Base-by-base conservation (phyloP, 23 tunicate species). In the Pegea sp. region DNA sequence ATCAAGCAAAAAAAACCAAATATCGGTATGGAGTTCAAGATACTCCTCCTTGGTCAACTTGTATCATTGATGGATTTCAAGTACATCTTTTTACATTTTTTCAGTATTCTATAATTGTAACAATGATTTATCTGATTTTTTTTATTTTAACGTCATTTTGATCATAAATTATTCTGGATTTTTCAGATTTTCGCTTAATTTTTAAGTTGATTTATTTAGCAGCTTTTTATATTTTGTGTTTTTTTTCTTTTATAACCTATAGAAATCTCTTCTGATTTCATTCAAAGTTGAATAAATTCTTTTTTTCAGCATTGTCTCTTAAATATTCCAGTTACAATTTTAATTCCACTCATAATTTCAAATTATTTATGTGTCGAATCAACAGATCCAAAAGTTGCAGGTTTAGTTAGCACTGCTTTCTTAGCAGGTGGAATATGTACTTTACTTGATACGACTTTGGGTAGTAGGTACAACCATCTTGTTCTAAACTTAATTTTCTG, bases 11-110 rank as follows among this genome's bases (percentile, higher is more conserved):
- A n/a, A n/a, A n/a, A n/a, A n/a, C n/a, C n/a, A n/a, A n/a, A n/a
- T n/a, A n/a, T n/a, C n/a, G n/a, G n/a, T 78, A 78, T 57, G 78
- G 92, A 2, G 59, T 70, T 11, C 73, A 78, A 53, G 92, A 78
- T n/a, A 54, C 49, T 5, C 76, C 76, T 7, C 52, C 76, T 2
- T 69, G 76, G 76, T 69, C 61, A 28, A 23, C 53, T 49, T 50
- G 76, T 42, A 34, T 69, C 18, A 23, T 59, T 24, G 52, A 70
- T 3, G 92, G 92, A 38, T 69, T 69, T 31, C 92, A 75, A 64
- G 86, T 75, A 50, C 11, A 25, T 42, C 13, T n/a, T n/a, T n/a
- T n/a, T n/a, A n/a, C n/a, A n/a, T n/a, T n/a, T n/a, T n/a, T n/a
- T n/a, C n/a, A n/a, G n/a, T n/a, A n/a, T n/a, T n/a, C n/a, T n/a